Evolutionary conservation across 92 coral and sea anemone genomes (phyloP), one percentile per base, ranked within the genome.

Genomic region (Palythoa caribaeorum): DNA sequence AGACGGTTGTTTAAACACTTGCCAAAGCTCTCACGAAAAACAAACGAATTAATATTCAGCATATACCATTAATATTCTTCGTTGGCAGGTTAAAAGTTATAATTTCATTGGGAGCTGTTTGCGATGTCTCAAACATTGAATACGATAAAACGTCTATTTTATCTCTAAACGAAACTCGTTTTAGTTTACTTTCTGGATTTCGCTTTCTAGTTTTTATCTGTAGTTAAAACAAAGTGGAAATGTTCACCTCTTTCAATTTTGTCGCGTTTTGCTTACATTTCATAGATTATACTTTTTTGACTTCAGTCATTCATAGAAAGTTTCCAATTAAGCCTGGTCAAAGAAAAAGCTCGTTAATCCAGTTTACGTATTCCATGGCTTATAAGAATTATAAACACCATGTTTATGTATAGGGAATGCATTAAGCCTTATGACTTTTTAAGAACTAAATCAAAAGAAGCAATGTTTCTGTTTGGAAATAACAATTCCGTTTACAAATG

Each of bases 1-100:
- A 28, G 15, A 17, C 38, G 36, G 57, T 47, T 81, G 74, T 81
- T 68, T 66, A 39, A n/a, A 81, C 86, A 81, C 21, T 66, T 81
- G 86, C 57, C 17, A 66, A 37, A 15, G 17, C 74, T 80, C 85
- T 80, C 85, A 62, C 55, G 37, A 19, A 81, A 81, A 66, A 81
- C 74, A 81, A 39, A 81, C 86, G 76, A 66, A 44, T 77, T 77
- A 77, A 7, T 77, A 54, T 77, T 77, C 59, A 63, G 9, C 70
- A 10, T 12, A 9, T 38, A 2, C 35, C 65, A 76, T 77, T 54
- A 52, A 28, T 28, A 28, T 28, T 28, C 0, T 28, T 28, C 28
- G 28, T 28, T 28, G 83, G 68, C 83, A 55, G 79, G 5, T 63
- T 35, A 10, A 38, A 38, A 70, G 2, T 35, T 70, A 35, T 70